These are phyloP conservation scores for Noctua janthina DNA, from an alignment of 2,888 invertebrate species.

Conservation along the genomic window DNA sequence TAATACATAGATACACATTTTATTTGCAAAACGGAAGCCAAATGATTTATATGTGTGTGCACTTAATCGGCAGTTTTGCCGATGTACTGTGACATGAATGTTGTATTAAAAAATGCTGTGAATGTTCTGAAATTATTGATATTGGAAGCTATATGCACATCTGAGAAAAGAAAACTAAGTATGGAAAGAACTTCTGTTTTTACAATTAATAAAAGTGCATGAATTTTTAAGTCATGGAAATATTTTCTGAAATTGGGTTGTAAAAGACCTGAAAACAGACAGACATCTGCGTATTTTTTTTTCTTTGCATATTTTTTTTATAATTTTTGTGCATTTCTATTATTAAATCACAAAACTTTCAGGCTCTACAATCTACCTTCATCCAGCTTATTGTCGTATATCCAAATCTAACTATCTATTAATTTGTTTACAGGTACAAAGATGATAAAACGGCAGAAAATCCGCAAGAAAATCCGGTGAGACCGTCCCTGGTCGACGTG, in stretches of 20 bases:
- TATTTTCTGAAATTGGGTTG: too few species aligned
- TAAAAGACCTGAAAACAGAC: not conserved
- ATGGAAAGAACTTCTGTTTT: too few species aligned
- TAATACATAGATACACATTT: conserved; percentile 77
- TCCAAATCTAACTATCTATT: not conserved
- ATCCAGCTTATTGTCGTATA: not conserved
- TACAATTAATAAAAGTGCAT: too few species aligned
- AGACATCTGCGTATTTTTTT: not conserved
- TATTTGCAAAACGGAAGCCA: conserved; percentile 81
- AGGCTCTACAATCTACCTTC: not conserved
- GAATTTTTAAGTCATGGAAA: too few species aligned
- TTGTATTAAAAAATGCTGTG: not conserved
- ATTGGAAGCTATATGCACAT: not conserved
- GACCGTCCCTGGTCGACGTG: conserved; percentile 51
- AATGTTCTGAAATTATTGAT: not conserved
- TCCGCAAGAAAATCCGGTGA: conserved; percentile 83
- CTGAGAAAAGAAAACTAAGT: too few species aligned
- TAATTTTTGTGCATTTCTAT: not conserved
- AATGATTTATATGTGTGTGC: conserved; percentile 75
- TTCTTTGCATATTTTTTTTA: not conserved
- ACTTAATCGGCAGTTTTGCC: conserved; percentile 56
- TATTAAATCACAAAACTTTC: not conserved
- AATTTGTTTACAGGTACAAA: conserved; percentile 79
- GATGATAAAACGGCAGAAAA: conserved; percentile 83
- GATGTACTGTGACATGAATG: not conserved